Evolutionary conservation across 2,888 invertebrate species (phyloP), one percentile per base, ranked within the genome.

Genomic region (Ormia ochracea): DNA sequence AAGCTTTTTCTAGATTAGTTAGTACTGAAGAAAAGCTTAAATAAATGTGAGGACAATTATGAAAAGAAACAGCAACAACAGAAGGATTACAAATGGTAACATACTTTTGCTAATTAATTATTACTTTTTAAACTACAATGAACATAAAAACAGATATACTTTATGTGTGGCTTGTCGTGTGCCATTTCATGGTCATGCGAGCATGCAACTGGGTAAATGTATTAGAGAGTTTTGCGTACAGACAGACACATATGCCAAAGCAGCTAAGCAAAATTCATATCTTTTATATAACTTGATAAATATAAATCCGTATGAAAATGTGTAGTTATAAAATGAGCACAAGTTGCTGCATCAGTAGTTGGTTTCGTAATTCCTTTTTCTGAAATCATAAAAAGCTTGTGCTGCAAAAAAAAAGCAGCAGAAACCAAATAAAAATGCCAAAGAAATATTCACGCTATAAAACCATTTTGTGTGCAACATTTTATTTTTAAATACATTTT

Each of bases 31-130:
- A 36, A 43, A 5, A 54, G 54, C 26, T 58, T 28, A 43, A 33
- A 76, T 33, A 72, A 69, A 63, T 68, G 61, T 36, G 36, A 66
- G 58, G 68, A 63, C 31, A 73, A 38, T 48, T 48, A 61, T 68
- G 43, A 31, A 68, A 65, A 54, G 36, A 59, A 50, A 21, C 36
- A 66, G 17, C 41, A 56, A 52, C 23, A 61, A 17, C 38, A 63
- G 63, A 56, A 68, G 36, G 61, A 69, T 74, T 74, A 43, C 52
- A 77, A 81, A 68, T 70, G 72, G 72, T 79, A 82, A 79, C 82
- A 82, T 82, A 82, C 81, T 81, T 83, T 81, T 82, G 75, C 82
- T 82, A 83, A 83, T 83, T 83, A 83, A 83, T 83, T 83, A 82
- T 78, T 72, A 75, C 75, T 80, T 54, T 75, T 78, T 56, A 19